A percentile compares a stretch with the other conserved stretches of the same genome.
These are phyloP conservation scores for Sylvia borin DNA, from an alignment of 2,797 vertebrate genomes.

Conservation along the genomic window DNA sequence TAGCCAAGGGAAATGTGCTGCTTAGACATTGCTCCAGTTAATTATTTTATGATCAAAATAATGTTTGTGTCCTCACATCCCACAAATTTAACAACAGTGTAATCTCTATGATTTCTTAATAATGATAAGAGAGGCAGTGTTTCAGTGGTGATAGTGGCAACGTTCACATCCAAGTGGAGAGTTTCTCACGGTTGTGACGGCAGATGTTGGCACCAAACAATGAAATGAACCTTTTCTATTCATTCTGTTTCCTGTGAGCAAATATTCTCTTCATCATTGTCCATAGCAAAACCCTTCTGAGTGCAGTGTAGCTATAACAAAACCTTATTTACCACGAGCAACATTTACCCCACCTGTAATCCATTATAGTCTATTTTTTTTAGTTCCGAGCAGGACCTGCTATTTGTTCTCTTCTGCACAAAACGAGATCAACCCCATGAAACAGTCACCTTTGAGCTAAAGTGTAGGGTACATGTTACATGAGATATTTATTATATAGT, in stretches of 20 bases:
- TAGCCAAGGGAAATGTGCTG: neutral
- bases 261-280: conserved; percentile 58
- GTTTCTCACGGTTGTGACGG: conserved; percentile 69
- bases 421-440: neutral
- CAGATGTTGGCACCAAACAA: conserved; percentile 43
- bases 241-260: conserved; percentile 64
- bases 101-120: conserved; percentile 33
- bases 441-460: conserved; percentile 15
- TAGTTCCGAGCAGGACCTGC: conserved; percentile 7
- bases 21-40: neutral
- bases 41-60: neutral
- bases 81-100: neutral
- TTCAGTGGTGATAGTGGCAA: neutral
- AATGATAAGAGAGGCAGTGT: neutral
- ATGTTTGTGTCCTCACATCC: neutral
- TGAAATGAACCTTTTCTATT: conserved; percentile 58
- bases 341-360: conserved; percentile 68
- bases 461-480: neutral
- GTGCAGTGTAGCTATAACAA: conserved; percentile 37
- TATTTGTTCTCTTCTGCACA: conserved; percentile 65
- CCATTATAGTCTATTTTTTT: conserved; percentile 56
- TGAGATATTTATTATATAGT: conserved; percentile 3
- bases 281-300: conserved; percentile 28
- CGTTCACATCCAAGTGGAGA: conserved; percentile 61
- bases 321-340: conserved; percentile 42